These are phyloP conservation scores for Caenorhabditis wallacei DNA, from an alignment of 2,888 invertebrate genomes.

Conservation along the genomic window DNA sequence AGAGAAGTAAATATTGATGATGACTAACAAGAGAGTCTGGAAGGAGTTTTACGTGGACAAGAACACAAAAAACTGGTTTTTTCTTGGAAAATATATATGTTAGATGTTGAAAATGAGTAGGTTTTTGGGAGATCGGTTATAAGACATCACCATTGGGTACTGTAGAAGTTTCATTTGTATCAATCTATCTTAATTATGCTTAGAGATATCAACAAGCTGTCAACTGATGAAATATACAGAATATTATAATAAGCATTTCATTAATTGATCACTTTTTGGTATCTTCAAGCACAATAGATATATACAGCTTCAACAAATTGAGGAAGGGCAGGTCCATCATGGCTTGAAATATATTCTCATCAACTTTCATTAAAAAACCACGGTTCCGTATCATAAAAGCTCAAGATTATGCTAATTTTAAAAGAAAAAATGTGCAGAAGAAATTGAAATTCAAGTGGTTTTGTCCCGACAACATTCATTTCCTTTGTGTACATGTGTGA, in stretches of 20 bases:
- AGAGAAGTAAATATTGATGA: slow-evolving; percentile 38
- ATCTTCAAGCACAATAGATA: too few relatives aligned
- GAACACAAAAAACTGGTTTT: slow-evolving; percentile 11
- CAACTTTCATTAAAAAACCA: background rate
- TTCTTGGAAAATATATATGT: background rate
- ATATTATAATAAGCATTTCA: too few relatives aligned
- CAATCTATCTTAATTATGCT: too few relatives aligned
- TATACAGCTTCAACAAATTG: background rate
- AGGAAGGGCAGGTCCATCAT: background rate
- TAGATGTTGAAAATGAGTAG: background rate
- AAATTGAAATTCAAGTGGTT: slow-evolving; percentile 41
- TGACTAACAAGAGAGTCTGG: slow-evolving; percentile 20
- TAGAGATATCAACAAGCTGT: too few relatives aligned
- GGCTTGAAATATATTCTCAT: too few relatives aligned
- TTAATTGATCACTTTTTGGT: too few relatives aligned
- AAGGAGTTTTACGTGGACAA: slow-evolving; percentile 13
- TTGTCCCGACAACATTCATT: slow-evolving; percentile 6
- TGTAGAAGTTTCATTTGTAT: too few relatives aligned
- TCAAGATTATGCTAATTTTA: background rate
- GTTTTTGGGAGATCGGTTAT: background rate
- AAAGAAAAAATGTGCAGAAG: slow-evolving; percentile 5
- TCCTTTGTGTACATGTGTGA: slow-evolving; percentile 59
- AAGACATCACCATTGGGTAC: background rate
- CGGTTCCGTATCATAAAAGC: too few relatives aligned
- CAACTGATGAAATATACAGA: too few relatives aligned